Evolutionary conservation across 1,140 invertebrate genomes (phyloP), one percentile per base, ranked within the genome.

Genomic region (Paramacrobiotus metropolitanus): DNA sequence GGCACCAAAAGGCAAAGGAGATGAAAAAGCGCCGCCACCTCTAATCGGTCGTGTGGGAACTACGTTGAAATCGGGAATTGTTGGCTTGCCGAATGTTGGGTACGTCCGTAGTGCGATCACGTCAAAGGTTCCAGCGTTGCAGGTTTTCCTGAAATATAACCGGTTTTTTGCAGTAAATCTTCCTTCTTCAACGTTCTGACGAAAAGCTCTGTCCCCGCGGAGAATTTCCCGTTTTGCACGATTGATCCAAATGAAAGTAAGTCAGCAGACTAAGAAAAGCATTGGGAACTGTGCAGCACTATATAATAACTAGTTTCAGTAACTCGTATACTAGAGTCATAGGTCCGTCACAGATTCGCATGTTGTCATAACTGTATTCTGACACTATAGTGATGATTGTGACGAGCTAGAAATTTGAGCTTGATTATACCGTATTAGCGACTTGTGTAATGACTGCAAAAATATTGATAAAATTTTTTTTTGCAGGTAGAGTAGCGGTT

Each of bases 211-310:
- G 93, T 88, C 9, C 82, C 89, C 61, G 91, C 94, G 61, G 88
- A 97, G 76, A 97, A 99, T 71, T 96, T 97, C 74, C 94, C 95
- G 2, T 99, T 99, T 77, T 99, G 95, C 78, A 99, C 95, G 69
- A 99, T 99, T 70, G 92, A 98, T 78, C 95, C 95, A 28, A 98
- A 98, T 89, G 94, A 98, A 83, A 96, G 91, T 94, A 90, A 92
- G 87, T 90, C 85, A n/a, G 34, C 9, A 9, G 34, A n/a, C n/a
- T n/a, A 59, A 24, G 21, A 59, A 4, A 59, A 9, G 21, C 21
- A 59, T 24, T 21, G 21, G 21, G 21, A 9, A 59, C 21, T 59
- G 55, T 9, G 55, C 20, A 29, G 30, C 4, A 24, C 21, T 24
- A 59, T 4, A 9, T 21, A 24, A 24, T 9, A 9, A 9, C 9